Conservation (phyloP, 2,113 vertebrate species). For the Zosterops pallidus region DNA sequence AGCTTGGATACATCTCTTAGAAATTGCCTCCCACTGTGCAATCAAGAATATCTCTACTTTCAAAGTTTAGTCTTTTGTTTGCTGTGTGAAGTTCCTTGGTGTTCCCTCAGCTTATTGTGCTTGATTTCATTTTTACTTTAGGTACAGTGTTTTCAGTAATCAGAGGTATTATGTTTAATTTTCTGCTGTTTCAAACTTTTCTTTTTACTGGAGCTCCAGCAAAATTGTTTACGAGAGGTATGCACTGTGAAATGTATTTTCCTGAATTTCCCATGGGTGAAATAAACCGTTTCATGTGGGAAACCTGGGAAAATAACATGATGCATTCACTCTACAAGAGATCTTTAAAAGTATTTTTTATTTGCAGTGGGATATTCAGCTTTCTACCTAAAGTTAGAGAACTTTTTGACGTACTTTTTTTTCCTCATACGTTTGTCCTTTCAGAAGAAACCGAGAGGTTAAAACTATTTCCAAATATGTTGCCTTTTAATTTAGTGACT, state of each 20-base stretch:
- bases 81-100: background rate
- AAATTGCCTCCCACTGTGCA: background rate
- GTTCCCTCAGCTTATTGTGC: background rate
- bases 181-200: constrained; percentile 22
- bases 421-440: background rate
- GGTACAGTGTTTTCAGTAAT: background rate
- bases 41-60: background rate
- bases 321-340: background rate
- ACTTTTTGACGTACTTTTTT: background rate
- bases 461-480: background rate
- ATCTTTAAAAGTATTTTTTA: background rate
- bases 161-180: constrained; percentile 2
- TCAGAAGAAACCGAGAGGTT: background rate
- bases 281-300: background rate
- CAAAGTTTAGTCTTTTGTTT: background rate
- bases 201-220: background rate
- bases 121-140: constrained; percentile 32
- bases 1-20: background rate
- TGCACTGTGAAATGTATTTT: background rate
- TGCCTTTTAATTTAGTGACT: background rate
- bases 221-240: constrained; percentile 37
- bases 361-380: background rate
- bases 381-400: background rate
- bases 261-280: background rate
- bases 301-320: background rate